phyloP scores from a whole-genome alignment of 2,888 invertebrate species.

The Leucoma salicis region DNA sequence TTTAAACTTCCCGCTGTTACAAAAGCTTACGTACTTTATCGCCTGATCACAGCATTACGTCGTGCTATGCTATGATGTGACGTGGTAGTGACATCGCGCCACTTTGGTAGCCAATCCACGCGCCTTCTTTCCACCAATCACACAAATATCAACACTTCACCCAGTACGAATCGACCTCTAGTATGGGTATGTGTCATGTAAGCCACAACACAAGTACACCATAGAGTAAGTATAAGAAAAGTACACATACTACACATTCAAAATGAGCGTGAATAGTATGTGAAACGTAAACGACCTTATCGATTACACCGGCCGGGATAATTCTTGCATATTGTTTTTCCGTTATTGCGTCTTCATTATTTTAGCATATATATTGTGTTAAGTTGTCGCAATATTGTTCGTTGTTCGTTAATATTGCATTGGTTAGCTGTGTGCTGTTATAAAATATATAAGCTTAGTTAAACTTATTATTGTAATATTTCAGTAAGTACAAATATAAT shows the following conservation, averaged over 20 bases:
- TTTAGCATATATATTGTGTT: conserved; percentile 15
- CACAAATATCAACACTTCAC: too few species aligned
- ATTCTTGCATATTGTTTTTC: conserved; percentile 23
- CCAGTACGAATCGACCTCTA: conserved; percentile 28
- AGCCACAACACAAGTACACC: conserved; percentile 35
- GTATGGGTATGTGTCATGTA: conserved; percentile 16
- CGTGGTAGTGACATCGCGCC: conserved; percentile 74
- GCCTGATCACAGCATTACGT: conserved; percentile 40
- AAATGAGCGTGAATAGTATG: conserved; percentile 44
- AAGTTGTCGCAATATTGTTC: conserved; percentile 8
- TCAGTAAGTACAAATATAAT: too few species aligned
- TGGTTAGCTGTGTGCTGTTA: background rate
- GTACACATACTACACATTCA: too few species aligned
- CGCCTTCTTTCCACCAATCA: conserved; percentile 35
- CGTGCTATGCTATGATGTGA: conserved; percentile 49
- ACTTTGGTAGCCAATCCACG: conserved; percentile 66
- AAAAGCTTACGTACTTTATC: conserved; percentile 23
- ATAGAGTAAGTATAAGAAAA: too few species aligned
- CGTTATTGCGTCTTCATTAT: conserved; percentile 7
- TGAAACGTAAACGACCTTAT: conserved; percentile 58
- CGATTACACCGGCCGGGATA: conserved; percentile 31
- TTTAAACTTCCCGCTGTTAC: conserved; percentile 26
- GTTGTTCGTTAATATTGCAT: background rate
- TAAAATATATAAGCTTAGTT: too few species aligned
- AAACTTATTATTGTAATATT: too few species aligned